phyloP scores from a whole-genome alignment of 2,888 invertebrate species.

The Drosophila tripunctata region DNA sequence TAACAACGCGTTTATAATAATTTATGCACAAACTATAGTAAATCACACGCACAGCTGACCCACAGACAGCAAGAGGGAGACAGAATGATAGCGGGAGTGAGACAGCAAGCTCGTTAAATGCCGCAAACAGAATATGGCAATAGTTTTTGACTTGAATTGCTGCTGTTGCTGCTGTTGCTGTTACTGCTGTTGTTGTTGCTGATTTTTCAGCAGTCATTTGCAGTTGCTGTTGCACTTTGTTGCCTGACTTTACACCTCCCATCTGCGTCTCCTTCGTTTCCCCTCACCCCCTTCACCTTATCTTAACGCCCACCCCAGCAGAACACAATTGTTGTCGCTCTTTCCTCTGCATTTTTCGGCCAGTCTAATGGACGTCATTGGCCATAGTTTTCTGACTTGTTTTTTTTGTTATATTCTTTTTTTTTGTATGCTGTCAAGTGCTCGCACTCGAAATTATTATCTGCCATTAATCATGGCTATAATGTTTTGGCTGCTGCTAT shows the following conservation, averaged over 20 bases:
- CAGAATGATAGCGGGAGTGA: not conserved
- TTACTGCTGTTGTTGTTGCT: conserved; percentile 33
- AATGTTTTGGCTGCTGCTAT: conserved; percentile 78
- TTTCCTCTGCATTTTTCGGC: conserved; percentile 32
- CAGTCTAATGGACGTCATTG: conserved; percentile 78
- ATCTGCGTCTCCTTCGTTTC: not conserved
- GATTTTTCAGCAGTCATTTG: conserved; percentile 63
- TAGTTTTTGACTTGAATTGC: conserved; percentile 63
- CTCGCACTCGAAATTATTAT: conserved; percentile 81
- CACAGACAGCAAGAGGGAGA: not conserved
- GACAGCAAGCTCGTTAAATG: conserved; percentile 61
- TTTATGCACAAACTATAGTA: conserved; percentile 71
- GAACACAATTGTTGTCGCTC: conserved; percentile 3
- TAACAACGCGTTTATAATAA: conserved; percentile 66
- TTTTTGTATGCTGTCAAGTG: conserved; percentile 79
- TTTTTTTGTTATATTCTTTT: no score
- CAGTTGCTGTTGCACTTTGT: conserved; percentile 70
- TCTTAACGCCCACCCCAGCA: not conserved
- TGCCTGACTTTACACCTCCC: conserved; percentile 55
- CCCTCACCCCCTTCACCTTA: not conserved
- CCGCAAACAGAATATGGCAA: conserved; percentile 77
- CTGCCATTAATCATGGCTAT: conserved; percentile 83
- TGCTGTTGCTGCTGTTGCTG: no score
- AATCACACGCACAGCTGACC: conserved; percentile 64
- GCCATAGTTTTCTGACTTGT: conserved; percentile 79